These are phyloP conservation scores for Stramonita haemastoma DNA, from an alignment of 2,888 invertebrate genomes.

Conservation along the genomic window DNA sequence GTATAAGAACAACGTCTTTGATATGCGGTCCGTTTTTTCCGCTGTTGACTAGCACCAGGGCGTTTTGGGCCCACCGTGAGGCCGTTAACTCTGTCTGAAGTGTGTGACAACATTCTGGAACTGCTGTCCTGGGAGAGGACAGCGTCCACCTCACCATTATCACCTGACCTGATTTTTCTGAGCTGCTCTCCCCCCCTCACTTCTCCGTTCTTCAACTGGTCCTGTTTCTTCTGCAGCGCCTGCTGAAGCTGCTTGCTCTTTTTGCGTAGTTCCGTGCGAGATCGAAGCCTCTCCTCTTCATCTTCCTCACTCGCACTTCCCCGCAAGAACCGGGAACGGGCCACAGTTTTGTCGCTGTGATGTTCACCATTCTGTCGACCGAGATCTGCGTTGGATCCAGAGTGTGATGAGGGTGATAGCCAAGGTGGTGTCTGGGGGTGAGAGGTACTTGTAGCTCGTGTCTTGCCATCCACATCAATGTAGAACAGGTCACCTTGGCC, in stretches of 20 bases:
- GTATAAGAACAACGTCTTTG: slow-evolving; percentile 55
- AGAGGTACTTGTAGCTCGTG: slow-evolving; percentile 21
- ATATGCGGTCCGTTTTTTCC: slow-evolving; percentile 47
- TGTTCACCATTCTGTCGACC: slow-evolving; percentile 21
- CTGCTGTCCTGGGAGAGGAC: slow-evolving; percentile 22
- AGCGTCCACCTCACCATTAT: background rate
- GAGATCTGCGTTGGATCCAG: background rate
- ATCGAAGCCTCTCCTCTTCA: slow-evolving; percentile 34
- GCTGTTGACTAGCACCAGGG: background rate
- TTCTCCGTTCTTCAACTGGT: slow-evolving; percentile 24
- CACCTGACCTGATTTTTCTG: background rate
- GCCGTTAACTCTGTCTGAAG: background rate
- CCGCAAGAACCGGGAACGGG: background rate
- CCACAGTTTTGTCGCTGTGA: slow-evolving; percentile 11
- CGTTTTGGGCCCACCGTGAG: background rate
- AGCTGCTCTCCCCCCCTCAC: background rate
- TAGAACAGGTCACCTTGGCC: slow-evolving; percentile 63
- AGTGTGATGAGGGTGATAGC: background rate
- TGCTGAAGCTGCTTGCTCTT: slow-evolving; percentile 39
- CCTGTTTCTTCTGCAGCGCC: slow-evolving; percentile 33
- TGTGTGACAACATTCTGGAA: slow-evolving; percentile 26
- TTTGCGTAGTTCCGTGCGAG: slow-evolving; percentile 25
- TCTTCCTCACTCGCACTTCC: slow-evolving; percentile 34
- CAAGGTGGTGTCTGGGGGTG: background rate
- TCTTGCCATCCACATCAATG: slow-evolving; percentile 49